These are phyloP conservation scores for Paraplagusia blochii DNA, from an alignment of 2,113 vertebrate genomes.

Conservation along the genomic window DNA sequence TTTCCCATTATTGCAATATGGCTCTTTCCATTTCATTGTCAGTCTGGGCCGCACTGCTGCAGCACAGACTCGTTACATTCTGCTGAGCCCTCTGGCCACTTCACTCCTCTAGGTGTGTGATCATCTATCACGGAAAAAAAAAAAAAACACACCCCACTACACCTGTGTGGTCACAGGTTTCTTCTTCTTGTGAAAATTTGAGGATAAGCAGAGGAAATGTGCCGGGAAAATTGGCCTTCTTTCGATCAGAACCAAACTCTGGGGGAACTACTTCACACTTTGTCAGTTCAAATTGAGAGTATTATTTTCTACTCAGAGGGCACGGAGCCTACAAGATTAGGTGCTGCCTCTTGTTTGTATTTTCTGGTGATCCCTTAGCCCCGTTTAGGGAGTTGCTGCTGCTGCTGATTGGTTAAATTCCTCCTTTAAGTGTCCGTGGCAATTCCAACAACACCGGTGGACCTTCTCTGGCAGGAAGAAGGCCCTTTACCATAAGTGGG, in stretches of 20 bases:
- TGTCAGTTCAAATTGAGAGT: conserved; percentile 36
- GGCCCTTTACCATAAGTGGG: conserved; percentile 58
- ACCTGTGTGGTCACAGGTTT: conserved; percentile 23
- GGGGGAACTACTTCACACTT: conserved; percentile 27
- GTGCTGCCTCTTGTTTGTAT: conserved; percentile 40
- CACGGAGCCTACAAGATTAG: conserved; percentile 25
- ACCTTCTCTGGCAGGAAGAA: conserved; percentile 67
- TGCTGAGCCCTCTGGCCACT: conserved; percentile 26
- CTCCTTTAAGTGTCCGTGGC: conserved; percentile 50
- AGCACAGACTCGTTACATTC: conserved; percentile 21
- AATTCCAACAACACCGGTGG: conserved; percentile 59
- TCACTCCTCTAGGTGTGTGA: conserved; percentile 25
- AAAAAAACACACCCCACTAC: conserved; percentile 43
- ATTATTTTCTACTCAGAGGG: conserved; percentile 24
- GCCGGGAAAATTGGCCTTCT: conserved; percentile 32
- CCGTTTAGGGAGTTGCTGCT: conserved; percentile 35
- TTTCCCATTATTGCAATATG: conserved; percentile 46
- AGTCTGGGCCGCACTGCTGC: conserved; percentile 32
- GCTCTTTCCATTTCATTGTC: conserved; percentile 59
- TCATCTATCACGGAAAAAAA: conserved; percentile 55
- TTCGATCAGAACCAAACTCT: conserved; percentile 56
- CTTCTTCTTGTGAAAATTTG: conserved; percentile 26
- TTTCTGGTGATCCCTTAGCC: conserved; percentile 29
- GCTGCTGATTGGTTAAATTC: conserved; percentile 51
- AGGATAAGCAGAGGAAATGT: conserved; percentile 32